Conservation (phyloP, 2,113 vertebrate species). For the Chlamydotis undulata region DNA sequence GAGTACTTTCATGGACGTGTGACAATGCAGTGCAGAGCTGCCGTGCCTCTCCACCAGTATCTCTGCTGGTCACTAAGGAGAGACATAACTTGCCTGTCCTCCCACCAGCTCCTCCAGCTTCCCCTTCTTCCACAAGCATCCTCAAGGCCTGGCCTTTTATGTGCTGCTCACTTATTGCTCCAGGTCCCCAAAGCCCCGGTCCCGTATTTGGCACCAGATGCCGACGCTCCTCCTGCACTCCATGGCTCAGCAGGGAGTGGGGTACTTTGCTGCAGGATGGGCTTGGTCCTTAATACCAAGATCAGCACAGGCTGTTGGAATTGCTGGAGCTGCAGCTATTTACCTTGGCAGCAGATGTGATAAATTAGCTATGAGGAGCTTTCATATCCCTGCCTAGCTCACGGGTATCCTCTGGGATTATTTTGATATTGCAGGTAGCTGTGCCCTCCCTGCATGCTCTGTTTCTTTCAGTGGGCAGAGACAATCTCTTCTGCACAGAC, state of each 20-base stretch:
- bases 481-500: not conserved
- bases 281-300: not conserved
- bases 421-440: not conserved
- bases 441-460: not conserved
- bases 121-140: not conserved
- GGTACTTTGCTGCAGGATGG: not conserved
- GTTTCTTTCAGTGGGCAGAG: not conserved
- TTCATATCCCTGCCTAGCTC: not conserved
- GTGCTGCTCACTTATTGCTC: not conserved
- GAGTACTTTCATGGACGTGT: not conserved
- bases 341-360: not conserved
- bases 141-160: not conserved
- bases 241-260: rapidly evolving
- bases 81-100: not conserved
- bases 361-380: not conserved
- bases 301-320: not conserved
- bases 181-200: not conserved
- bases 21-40: not conserved
- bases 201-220: not conserved
- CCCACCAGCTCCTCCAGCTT: not conserved
- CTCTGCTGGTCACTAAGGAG: not conserved
- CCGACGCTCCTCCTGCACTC: not conserved
- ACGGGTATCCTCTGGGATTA: not conserved
- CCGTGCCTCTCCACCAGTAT: not conserved
- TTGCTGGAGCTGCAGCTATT: not conserved